phyloP scores from a whole-genome alignment of 2,797 vertebrate genomes.

The Erethizon dorsatum region DNA sequence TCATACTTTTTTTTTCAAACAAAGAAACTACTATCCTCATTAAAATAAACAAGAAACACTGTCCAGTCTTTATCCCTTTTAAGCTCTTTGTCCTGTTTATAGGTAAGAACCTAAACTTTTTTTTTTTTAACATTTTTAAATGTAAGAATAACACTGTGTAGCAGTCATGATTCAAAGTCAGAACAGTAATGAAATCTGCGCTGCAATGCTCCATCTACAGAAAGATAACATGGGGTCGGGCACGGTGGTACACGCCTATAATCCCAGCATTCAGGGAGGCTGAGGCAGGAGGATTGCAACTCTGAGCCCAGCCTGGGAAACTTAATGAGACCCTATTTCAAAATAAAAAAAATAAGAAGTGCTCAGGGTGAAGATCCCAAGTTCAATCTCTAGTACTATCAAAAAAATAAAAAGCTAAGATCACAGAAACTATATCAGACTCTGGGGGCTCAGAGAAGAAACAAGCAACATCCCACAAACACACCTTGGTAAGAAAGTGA shows the following conservation, averaged over 20 bases:
- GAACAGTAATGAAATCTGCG: background rate
- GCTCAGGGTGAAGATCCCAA: background rate
- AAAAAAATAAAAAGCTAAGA: background rate
- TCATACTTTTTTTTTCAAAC: background rate
- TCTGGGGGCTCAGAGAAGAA: background rate
- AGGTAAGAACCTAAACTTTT: background rate
- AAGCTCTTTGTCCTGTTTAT: slow-evolving; percentile 28
- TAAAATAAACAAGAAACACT: slow-evolving; percentile 63
- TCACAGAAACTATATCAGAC: background rate
- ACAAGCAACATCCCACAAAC: background rate
- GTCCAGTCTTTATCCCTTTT: background rate
- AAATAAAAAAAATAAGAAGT: background rate
- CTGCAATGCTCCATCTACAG: background rate
- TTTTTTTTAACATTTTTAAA: background rate
- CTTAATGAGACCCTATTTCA: background rate
- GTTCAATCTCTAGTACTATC: background rate
- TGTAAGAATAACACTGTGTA: slow-evolving; percentile 13
- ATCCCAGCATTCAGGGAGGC: background rate
- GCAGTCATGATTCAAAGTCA: slow-evolving; percentile 23
- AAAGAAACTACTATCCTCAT: slow-evolving; percentile 37
- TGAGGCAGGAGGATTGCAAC: background rate
- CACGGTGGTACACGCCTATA: background rate
- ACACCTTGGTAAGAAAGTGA: background rate
- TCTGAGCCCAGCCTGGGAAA: background rate
- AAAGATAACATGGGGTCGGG: background rate